phyloP scores from a whole-genome alignment of 1,140 invertebrate species.

The Drosophila mojavensis region DNA sequence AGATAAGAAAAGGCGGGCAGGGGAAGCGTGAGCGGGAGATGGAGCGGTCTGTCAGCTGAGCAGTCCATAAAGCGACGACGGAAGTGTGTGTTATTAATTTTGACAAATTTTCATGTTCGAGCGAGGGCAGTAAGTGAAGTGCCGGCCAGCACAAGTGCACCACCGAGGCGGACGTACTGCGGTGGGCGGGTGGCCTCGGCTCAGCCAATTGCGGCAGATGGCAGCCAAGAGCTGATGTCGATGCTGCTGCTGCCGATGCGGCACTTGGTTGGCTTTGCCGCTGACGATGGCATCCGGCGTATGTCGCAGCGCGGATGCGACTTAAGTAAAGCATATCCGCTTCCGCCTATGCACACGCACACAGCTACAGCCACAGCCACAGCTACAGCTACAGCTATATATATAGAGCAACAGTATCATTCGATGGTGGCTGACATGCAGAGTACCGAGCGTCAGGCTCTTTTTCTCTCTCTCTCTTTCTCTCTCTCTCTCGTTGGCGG shows the following conservation, averaged over 20 bases:
- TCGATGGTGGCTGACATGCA: constrained; percentile 55
- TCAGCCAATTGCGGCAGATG: constrained; percentile 27
- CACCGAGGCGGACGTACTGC: constrained; percentile 23
- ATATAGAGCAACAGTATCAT: constrained; percentile 22
- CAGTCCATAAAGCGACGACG: constrained; percentile 67
- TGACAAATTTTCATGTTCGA: constrained; percentile 81
- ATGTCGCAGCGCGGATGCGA: constrained; percentile 77
- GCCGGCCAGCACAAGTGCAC: constrained; percentile 50
- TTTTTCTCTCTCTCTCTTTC: no score
- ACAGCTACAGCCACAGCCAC: constrained; percentile 14
- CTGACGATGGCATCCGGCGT: constrained; percentile 76
- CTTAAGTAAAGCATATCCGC: constrained; percentile 83
- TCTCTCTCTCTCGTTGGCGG: constrained; percentile 50
- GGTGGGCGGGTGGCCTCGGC: neutral
- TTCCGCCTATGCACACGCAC: constrained; percentile 69
- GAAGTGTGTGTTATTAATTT: constrained; percentile 83
- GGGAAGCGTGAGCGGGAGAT: neutral
- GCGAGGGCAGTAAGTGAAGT: constrained; percentile 40
- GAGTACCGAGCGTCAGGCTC: constrained; percentile 28
- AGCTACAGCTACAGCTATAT: no score
- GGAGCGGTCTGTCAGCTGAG: constrained; percentile 23
- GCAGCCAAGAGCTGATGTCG: constrained; percentile 34
- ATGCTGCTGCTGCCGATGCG: constrained; percentile 19
- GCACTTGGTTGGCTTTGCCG: constrained; percentile 15
- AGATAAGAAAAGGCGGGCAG: constrained; percentile 10